These are phyloP conservation scores for Oscarella lobularis DNA, from an alignment of 37 sponge, comb jelly and placozoan genomes.

Conservation along the genomic window DNA sequence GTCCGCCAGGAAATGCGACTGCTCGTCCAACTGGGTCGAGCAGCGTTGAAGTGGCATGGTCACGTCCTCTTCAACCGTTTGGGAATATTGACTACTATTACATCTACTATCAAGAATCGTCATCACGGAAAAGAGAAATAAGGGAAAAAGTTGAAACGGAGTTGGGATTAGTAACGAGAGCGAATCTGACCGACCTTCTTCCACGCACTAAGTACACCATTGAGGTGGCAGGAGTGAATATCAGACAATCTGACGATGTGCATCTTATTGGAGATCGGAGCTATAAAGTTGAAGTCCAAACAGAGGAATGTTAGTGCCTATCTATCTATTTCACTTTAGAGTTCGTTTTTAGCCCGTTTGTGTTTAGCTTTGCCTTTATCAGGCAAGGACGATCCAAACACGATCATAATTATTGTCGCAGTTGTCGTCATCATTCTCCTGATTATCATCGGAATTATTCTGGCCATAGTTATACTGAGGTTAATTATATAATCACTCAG, in stretches of 20 bases:
- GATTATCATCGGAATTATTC: too few relatives aligned
- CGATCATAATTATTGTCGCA: too few relatives aligned
- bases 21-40: too few relatives aligned
- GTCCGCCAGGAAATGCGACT: neutral
- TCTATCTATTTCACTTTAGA: too few relatives aligned
- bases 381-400: too few relatives aligned
- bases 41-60: neutral
- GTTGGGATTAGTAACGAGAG: neutral
- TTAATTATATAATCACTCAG: too few relatives aligned
- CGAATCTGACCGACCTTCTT: neutral
- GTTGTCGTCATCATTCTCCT: too few relatives aligned
- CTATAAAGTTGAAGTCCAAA: neutral
- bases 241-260: neutral
- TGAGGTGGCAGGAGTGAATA: conserved; percentile 1
- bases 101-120: neutral
- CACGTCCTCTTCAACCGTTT: neutral
- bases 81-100: neutral
- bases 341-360: too few relatives aligned
- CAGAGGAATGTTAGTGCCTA: neutral
- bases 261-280: neutral
- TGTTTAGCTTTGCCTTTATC: too few relatives aligned
- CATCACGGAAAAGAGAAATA: too few relatives aligned
- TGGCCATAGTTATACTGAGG: too few relatives aligned
- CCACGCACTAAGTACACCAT: neutral
- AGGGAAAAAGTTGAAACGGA: too few relatives aligned